Percentiles rank a stretch among this genome's conserved stretches.
Conservation (phyloP, 2,888 invertebrate species). For the Cheilosia vulpina region DNA sequence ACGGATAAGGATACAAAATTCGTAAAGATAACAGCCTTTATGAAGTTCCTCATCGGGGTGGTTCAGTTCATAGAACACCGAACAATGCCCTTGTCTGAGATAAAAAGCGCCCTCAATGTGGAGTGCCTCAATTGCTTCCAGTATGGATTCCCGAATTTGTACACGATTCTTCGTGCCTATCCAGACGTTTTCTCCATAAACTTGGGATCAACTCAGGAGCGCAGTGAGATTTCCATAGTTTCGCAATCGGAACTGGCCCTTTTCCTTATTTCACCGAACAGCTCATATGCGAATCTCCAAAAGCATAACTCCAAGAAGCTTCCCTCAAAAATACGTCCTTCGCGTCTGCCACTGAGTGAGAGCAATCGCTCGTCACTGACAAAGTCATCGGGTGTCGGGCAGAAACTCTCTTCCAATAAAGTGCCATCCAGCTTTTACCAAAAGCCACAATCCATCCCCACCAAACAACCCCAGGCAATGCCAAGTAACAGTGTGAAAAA, state of each 20-base stretch:
- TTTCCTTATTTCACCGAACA: slow-evolving; percentile 42
- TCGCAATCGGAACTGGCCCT: slow-evolving; percentile 78
- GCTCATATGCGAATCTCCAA: slow-evolving; percentile 18
- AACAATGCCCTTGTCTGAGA: slow-evolving; percentile 80
- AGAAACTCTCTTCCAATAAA: slow-evolving; percentile 42
- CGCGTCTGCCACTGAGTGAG: slow-evolving; percentile 56
- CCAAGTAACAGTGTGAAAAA: slow-evolving; percentile 32
- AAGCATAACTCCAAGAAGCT: slow-evolving; percentile 44
- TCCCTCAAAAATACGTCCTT: slow-evolving; percentile 43
- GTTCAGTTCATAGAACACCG: slow-evolving; percentile 81
- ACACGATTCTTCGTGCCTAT: slow-evolving; percentile 80
- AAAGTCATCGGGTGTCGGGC: slow-evolving; percentile 23
- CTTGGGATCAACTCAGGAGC: slow-evolving; percentile 79
- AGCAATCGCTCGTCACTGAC: slow-evolving; percentile 40
- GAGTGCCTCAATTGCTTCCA: slow-evolving; percentile 63
- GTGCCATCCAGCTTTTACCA: slow-evolving; percentile 34
- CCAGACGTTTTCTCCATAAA: slow-evolving; percentile 81
- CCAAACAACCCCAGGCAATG: slow-evolving; percentile 47
- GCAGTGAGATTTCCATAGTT: slow-evolving; percentile 80
- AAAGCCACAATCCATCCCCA: slow-evolving; percentile 49
- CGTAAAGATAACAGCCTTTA: slow-evolving; percentile 80
- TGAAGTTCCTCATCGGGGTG: slow-evolving; percentile 81
- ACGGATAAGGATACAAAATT: slow-evolving; percentile 77
- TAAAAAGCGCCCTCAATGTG: slow-evolving; percentile 80
- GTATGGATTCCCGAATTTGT: slow-evolving; percentile 81